Percentiles rank a stretch among this genome's conserved stretches.
phyloP scores from a whole-genome alignment of 2,888 invertebrate species.

The Protodeltote pygarga region DNA sequence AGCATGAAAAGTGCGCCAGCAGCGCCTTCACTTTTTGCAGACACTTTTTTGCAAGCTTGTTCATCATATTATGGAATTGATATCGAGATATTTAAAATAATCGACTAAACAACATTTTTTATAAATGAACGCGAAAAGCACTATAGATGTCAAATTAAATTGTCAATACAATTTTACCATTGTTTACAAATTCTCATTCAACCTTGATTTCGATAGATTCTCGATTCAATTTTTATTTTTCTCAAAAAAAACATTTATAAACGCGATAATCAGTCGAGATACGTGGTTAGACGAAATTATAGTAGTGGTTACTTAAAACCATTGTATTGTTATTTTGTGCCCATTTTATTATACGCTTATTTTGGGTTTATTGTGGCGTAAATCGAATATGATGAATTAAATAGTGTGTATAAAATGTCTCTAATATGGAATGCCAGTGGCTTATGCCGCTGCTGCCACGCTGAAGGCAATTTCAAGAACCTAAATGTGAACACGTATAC shows the following conservation, averaged over 20 bases:
- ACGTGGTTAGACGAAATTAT: conserved; percentile 3
- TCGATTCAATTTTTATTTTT: background rate
- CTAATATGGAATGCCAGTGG: conserved; percentile 55
- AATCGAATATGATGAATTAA: conserved; percentile 30
- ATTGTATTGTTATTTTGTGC: conserved; percentile 25
- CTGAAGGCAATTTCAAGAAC: conserved; percentile 59
- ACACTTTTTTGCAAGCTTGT: too few species aligned
- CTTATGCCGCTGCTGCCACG: conserved; percentile 72
- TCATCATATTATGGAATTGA: too few species aligned
- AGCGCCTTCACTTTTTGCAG: too few species aligned
- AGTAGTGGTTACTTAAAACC: conserved; percentile 12
- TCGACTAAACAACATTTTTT: too few species aligned
- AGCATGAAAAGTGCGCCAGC: too few species aligned
- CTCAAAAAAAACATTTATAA: background rate
- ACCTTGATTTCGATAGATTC: too few species aligned
- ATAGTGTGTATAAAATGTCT: conserved; percentile 45
- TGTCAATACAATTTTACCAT: conserved; percentile 2
- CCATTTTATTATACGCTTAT: background rate
- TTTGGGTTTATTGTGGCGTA: conserved; percentile 5
- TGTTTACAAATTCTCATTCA: conserved; percentile 2
- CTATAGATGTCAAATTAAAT: conserved; percentile 24
- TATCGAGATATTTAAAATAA: background rate
- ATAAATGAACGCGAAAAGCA: too few species aligned
- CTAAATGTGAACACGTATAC: conserved; percentile 49
- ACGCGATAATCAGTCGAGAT: conserved; percentile 8